Conservation (phyloP, 2,797 vertebrate genomes). For the Hemitrygon akajei region DNA sequence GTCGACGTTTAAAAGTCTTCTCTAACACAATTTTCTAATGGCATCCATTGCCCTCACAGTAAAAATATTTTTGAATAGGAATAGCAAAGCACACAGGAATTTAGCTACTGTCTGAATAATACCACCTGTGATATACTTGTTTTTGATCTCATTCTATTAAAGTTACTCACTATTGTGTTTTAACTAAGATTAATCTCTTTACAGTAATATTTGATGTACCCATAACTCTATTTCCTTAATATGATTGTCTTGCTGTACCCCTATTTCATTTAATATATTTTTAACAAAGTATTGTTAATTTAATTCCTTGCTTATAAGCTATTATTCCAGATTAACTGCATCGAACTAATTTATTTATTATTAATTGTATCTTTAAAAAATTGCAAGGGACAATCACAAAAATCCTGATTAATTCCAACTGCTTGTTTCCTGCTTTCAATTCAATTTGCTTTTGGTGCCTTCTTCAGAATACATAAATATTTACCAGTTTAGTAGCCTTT, state of each 20-base stretch:
- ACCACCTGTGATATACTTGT: background rate
- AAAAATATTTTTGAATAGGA: background rate
- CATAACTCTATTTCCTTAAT: background rate
- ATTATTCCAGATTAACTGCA: background rate
- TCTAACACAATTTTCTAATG: background rate
- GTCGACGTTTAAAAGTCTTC: too few relatives aligned
- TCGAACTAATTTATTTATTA: slow-evolving; percentile 1
- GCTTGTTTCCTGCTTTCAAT: background rate
- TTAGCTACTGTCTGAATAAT: background rate
- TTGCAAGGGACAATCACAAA: background rate
- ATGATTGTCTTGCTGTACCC: background rate
- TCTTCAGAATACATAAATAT: background rate
- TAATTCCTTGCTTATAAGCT: background rate
- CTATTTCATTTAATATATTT: background rate
- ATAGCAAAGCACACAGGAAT: background rate
- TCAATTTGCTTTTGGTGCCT: background rate
- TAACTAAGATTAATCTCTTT: background rate
- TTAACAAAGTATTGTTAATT: background rate
- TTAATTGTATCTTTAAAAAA: background rate
- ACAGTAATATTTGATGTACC: background rate
- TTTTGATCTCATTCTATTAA: background rate
- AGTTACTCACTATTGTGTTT: background rate
- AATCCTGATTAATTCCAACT: background rate
- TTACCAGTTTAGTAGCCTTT: too few relatives aligned
- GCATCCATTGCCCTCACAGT: background rate